Percentiles rank a stretch among this genome's conserved stretches.
phyloP scores from a whole-genome alignment of 2,888 invertebrate genomes.

The Amiota communis region DNA sequence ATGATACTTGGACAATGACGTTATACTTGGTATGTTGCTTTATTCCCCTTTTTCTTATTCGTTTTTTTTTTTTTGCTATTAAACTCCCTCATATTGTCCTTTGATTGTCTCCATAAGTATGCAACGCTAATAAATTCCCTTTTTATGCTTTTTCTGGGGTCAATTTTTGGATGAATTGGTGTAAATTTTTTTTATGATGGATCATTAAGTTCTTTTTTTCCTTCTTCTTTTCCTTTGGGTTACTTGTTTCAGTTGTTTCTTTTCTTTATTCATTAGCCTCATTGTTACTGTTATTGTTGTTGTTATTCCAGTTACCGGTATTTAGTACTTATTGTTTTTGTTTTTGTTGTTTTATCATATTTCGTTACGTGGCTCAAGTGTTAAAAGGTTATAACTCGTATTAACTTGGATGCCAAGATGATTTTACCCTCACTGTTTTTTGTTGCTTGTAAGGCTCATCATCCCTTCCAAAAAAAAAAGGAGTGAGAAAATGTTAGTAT shows the following conservation, averaged over 20 bases:
- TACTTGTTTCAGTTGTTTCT: constrained; percentile 60
- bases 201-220: constrained; percentile 56
- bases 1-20: not conserved
- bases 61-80: constrained; percentile 12
- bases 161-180: constrained; percentile 31
- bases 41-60: constrained; percentile 4
- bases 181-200: constrained; percentile 59
- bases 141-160: constrained; percentile 51
- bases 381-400: constrained; percentile 57
- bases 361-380: constrained; percentile 36
- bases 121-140: constrained; percentile 61
- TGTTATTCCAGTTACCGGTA: not conserved
- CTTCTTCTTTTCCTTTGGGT: constrained; percentile 18
- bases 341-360: not conserved
- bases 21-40: not conserved
- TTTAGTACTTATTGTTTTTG: not conserved
- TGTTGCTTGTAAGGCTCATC: too few species aligned
- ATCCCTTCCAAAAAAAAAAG: too few species aligned
- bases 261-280: constrained; percentile 46
- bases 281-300: not conserved
- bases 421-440: too few species aligned
- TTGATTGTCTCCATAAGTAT: constrained; percentile 63
- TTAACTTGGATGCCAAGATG: constrained; percentile 42
- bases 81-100: constrained; percentile 36
- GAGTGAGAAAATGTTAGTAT: not conserved